Conservation (phyloP, 2,888 invertebrate species). For the Macropis europaea region DNA sequence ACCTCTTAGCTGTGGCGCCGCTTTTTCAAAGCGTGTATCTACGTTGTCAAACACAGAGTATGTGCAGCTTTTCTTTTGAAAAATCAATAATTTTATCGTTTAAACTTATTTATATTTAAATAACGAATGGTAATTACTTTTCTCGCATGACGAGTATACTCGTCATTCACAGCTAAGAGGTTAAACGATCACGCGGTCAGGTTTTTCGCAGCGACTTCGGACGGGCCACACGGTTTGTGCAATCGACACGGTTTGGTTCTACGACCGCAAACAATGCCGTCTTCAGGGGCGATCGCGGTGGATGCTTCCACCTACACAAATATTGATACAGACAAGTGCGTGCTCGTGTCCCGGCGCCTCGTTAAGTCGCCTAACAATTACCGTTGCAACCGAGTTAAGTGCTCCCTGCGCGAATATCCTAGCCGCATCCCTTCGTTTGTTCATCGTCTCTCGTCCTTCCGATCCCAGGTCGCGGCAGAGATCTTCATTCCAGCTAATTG, state of each 20-base stretch:
- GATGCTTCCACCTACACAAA: constrained; percentile 59
- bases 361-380: constrained; percentile 54
- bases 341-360: constrained; percentile 47
- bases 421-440: constrained; percentile 18
- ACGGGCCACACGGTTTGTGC: no score
- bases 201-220: no score
- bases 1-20: no score
- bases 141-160: no score
- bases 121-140: no score
- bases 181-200: no score
- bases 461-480: constrained; percentile 3
- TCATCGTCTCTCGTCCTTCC: constrained; percentile 20
- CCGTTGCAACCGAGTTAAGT: constrained; percentile 34
- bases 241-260: constrained; percentile 28
- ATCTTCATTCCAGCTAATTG: constrained; percentile 25
- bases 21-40: no score
- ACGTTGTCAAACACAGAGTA: no score
- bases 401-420: constrained; percentile 36
- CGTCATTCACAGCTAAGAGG: no score
- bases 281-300: constrained; percentile 44
- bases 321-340: constrained; percentile 57
- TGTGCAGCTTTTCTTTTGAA: no score
- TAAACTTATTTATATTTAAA: no score
- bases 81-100: no score
- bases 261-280: constrained; percentile 47